These are phyloP conservation scores for Oligia latruncula DNA, from an alignment of 2,888 invertebrate genomes.

Conservation along the genomic window DNA sequence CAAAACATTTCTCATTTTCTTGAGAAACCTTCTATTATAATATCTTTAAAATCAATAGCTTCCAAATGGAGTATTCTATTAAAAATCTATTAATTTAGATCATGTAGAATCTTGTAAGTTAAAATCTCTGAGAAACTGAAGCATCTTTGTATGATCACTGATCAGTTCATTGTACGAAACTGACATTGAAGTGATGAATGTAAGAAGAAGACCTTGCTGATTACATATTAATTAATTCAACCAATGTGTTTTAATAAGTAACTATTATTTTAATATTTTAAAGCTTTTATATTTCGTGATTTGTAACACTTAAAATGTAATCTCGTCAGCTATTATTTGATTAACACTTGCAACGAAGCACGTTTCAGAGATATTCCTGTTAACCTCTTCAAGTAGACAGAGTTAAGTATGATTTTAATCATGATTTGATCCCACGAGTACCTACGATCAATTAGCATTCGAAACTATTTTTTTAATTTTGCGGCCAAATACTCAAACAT, in stretches of 20 bases:
- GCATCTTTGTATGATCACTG: conserved; percentile 11
- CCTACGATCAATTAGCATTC: conserved; percentile 42
- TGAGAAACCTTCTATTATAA: not conserved
- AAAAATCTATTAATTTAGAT: not conserved
- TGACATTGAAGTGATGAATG: conserved; percentile 44
- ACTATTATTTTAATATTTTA: conserved; percentile 8
- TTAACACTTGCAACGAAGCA: conserved; percentile 43
- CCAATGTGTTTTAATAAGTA: conserved; percentile 27
- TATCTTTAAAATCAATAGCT: not conserved
- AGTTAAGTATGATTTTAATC: conserved; percentile 33
- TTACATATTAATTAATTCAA: conserved; percentile 23
- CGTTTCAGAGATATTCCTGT: conserved; percentile 34
- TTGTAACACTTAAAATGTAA: conserved; percentile 25
- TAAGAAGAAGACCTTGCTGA: conserved; percentile 24
- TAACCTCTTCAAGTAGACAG: conserved; percentile 31
- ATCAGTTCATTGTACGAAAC: conserved; percentile 49
- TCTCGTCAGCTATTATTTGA: conserved; percentile 37
- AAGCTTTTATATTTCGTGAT: conserved; percentile 17
- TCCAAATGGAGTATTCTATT: not conserved
- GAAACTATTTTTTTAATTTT: conserved; percentile 15
- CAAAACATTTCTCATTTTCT: too few species aligned
- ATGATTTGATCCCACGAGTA: conserved; percentile 46
- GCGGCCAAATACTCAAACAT: conserved; percentile 4
- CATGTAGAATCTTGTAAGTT: not conserved
- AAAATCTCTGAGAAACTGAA: not conserved